Percentiles rank a stretch among this genome's conserved stretches.
phyloP scores from a whole-genome alignment of 2,888 invertebrate genomes.

The Eilema caniola region DNA sequence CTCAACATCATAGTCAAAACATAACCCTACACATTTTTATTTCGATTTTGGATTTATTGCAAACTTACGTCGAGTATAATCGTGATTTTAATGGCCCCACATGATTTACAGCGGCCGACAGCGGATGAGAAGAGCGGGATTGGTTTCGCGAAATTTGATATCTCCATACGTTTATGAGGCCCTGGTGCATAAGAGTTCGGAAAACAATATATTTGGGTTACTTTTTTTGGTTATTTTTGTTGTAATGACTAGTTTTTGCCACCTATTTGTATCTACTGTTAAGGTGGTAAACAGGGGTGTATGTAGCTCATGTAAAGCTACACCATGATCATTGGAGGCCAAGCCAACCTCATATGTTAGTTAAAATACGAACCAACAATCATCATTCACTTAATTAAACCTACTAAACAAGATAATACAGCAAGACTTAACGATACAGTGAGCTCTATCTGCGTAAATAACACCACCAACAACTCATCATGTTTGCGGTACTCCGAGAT shows the following conservation, averaged over 20 bases:
- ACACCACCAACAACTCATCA: no score
- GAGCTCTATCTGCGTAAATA: no score
- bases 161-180: constrained; percentile 81
- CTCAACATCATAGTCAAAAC: constrained; percentile 23
- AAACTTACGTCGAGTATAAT: constrained; percentile 84
- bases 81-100: constrained; percentile 82
- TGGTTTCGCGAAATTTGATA: constrained; percentile 85
- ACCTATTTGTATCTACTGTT: neutral
- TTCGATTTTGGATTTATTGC: constrained; percentile 82
- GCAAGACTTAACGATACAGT: no score
- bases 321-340: no score
- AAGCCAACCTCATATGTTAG: no score
- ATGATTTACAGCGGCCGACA: constrained; percentile 79
- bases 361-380: no score
- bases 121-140: constrained; percentile 71
- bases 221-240: constrained; percentile 24
- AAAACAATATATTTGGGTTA: constrained; percentile 45
- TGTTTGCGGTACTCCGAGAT: no score
- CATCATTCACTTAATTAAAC: no score
- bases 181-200: constrained; percentile 68
- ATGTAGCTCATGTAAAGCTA: no score
- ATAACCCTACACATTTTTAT: constrained; percentile 58
- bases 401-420: no score
- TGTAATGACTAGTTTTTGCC: neutral
- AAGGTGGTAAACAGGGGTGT: neutral